Base-by-base conservation (phyloP, 2,888 invertebrate species). In the Athrips mouffetella region DNA sequence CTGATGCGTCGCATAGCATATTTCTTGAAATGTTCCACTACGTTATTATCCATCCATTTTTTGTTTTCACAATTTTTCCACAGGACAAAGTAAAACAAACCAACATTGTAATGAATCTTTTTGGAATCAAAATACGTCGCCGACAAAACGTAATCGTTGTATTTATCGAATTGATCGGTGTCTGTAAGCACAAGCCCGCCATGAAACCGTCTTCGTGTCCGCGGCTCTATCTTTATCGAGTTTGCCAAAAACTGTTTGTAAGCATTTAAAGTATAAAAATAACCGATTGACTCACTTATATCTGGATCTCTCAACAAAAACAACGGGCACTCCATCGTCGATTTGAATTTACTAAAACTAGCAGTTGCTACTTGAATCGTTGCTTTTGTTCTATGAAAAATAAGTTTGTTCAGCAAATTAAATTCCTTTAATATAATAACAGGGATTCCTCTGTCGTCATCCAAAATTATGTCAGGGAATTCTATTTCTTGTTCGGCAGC, bases 31-130 rank as follows among this genome's bases (percentile, higher is more conserved):
- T 61, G 62, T 25, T 63, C 63, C 7, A 71, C 55, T 0, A 73
- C 67, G 45, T 73, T 73, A 56, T 41, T 62, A 21, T 74, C 72
- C 73, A 73, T 73, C 73, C 73, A 73, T 37, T 69, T 54, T 58
- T 74, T 74, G 5, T 58, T 65, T 52, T 72, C 73, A 52, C 69
- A 70, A 35, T 61, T 70, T 53, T 73, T 74, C 71, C 65, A 73
- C 49, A 74, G 30, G 23, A 71, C 64, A 20, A 45, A 75, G 50
- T 75, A 74, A 48, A 73, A 72, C 45, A 74, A 51, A 0, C 71
- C 70, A 29, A 65, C 40, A 51, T 75, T 74, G 52, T 59, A 75
- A 13, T 68, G 54, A 0, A 72, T 41, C 49, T 69, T 73, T 47
- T 68, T 73, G 29, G 4, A 56, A 54, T 67, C 44, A 45, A 76